Evolutionary conservation across 2,113 vertebrate genomes (phyloP).

Genomic region (Eublepharis macularius): DNA sequence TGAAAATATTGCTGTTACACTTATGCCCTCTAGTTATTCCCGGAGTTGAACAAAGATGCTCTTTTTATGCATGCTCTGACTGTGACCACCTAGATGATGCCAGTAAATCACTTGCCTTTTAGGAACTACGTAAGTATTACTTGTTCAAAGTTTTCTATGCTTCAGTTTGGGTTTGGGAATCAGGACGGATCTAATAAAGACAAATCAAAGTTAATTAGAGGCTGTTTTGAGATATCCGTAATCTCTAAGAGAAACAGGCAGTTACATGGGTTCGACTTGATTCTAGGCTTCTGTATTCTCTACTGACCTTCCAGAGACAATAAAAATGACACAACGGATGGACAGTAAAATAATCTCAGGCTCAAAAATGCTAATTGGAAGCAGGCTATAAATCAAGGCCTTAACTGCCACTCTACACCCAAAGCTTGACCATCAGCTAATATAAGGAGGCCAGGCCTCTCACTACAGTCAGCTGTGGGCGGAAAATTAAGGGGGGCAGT

Average conservation of each 20-base stretch:
- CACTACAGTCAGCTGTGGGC: too few relatives aligned
- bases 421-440: background rate
- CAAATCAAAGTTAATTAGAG: background rate
- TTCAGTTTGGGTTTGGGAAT: slow-evolving; percentile 5
- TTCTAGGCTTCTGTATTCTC: background rate
- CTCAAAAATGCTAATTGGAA: background rate
- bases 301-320: background rate
- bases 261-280: background rate
- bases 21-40: slow-evolving; percentile 11
- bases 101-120: background rate
- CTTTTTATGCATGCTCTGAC: background rate
- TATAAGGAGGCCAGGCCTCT: too few relatives aligned
- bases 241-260: background rate
- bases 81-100: slow-evolving; percentile 14
- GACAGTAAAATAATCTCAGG: background rate
- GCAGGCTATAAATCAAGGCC: rapidly evolving
- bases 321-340: background rate
- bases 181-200: background rate
- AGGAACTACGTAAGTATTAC: background rate
- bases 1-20: background rate
- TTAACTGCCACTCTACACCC: background rate
- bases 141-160: slow-evolving; percentile 30
- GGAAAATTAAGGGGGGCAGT: too few relatives aligned
- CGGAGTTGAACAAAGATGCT: background rate
- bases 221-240: background rate